A percentile compares a stretch with the other conserved stretches of the same genome.
Evolutionary conservation across 2,888 invertebrate species (phyloP).

Genomic region (Drosophila macrothrix): DNA sequence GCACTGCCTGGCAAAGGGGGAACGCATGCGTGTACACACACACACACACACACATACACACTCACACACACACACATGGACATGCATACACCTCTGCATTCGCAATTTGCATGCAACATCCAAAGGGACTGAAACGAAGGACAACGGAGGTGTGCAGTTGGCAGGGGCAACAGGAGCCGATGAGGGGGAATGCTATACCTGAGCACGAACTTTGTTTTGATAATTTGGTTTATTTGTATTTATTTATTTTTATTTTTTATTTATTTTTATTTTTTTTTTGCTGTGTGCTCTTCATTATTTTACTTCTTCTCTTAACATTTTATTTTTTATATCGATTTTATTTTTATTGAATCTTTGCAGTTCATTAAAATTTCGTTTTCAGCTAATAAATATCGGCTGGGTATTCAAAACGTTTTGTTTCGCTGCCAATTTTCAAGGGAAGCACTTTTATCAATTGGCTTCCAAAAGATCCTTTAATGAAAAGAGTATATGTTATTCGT

Average conservation of each 20-base stretch:
- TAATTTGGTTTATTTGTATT: constrained; percentile 48
- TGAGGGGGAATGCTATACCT: constrained; percentile 32
- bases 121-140: constrained; percentile 2
- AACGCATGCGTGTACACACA: constrained; percentile 56
- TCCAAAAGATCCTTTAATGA: background rate
- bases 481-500: constrained; percentile 37
- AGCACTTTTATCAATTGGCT: background rate
- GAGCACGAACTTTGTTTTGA: constrained; percentile 63
- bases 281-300: constrained; percentile 59
- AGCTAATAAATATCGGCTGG: constrained; percentile 82
- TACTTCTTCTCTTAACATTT: constrained; percentile 52
- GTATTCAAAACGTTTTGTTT: constrained; percentile 40
- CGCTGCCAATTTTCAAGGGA: background rate
- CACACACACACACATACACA: constrained; percentile 1
- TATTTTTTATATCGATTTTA: constrained; percentile 66
- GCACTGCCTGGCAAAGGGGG: background rate
- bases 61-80: background rate
- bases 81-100: constrained; percentile 11
- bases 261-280: background rate
- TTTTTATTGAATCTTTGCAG: constrained; percentile 67
- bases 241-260: constrained; percentile 2
- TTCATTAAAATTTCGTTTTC: constrained; percentile 84
- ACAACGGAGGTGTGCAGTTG: background rate
- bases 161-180: background rate
- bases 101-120: constrained; percentile 57